Conservation (phyloP, 2,113 vertebrate genomes). For the Pangasianodon hypophthalmus region DNA sequence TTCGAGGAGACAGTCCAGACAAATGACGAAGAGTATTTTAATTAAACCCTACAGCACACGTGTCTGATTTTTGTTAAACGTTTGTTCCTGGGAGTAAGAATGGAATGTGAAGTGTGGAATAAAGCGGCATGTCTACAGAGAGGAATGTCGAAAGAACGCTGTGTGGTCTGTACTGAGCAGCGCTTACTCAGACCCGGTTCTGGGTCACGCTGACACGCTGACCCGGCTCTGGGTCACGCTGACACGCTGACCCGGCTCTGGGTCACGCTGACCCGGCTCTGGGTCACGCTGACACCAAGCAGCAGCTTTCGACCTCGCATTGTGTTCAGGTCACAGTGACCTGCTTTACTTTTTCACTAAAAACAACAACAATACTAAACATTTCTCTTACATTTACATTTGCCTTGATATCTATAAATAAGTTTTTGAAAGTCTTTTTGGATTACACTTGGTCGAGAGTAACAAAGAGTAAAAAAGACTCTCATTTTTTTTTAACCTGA, state of each 20-base stretch:
- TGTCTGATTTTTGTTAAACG: background rate
- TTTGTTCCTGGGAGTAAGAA: background rate
- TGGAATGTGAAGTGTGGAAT: background rate
- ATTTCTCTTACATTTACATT: background rate
- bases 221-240: background rate
- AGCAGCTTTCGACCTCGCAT: background rate
- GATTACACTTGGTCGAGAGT: background rate
- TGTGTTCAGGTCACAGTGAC: background rate
- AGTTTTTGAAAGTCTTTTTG: background rate
- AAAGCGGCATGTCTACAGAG: background rate
- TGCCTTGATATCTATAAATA: background rate
- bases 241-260: background rate
- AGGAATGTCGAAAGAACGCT: background rate
- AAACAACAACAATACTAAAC: background rate
- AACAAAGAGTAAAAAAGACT: background rate
- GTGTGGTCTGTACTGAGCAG: background rate
- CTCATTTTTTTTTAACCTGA: background rate
- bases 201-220: background rate
- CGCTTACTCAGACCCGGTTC: background rate
- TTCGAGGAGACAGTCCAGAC: background rate
- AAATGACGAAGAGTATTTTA: constrained; percentile 11
- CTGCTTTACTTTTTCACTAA: background rate
- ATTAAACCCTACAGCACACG: constrained; percentile 10
- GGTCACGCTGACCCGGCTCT: background rate
- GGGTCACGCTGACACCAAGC: background rate